Evolutionary conservation across 2,797 vertebrate genomes (phyloP).

Genomic region (Phylloscopus collybita): DNA sequence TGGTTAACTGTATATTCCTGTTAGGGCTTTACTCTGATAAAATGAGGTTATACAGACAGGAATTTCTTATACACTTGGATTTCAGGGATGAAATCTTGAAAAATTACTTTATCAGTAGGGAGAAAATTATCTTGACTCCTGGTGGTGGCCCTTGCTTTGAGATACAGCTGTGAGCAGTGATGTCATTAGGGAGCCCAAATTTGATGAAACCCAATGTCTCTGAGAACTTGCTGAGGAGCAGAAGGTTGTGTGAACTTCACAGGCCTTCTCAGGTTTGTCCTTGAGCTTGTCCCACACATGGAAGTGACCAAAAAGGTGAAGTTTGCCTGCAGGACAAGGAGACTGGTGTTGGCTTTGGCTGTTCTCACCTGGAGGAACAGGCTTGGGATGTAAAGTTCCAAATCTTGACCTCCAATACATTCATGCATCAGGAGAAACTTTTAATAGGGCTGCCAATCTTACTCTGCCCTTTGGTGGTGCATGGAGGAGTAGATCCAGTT

Average conservation of each 20-base stretch:
- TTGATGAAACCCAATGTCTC: neutral
- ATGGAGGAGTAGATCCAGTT: neutral
- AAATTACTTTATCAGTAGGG: neutral
- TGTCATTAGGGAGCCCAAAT: neutral
- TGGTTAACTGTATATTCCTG: conserved; percentile 84
- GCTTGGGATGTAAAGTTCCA: neutral
- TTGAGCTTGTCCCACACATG: neutral
- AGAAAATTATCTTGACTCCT: neutral
- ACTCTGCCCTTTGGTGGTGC: neutral
- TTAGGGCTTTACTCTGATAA: conserved; percentile 69
- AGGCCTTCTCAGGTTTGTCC: neutral
- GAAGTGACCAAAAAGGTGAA: neutral
- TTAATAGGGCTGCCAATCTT: rapidly evolving
- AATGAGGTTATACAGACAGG: conserved; percentile 34
- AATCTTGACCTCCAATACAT: neutral
- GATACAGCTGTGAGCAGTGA: neutral
- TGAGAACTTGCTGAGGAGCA: neutral
- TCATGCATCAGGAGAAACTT: neutral
- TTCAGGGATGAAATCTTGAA: conserved; percentile 1
- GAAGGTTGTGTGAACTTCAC: neutral
- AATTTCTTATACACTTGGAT: neutral
- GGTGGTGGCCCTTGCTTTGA: neutral
- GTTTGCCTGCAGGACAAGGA: neutral
- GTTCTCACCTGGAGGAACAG: neutral
- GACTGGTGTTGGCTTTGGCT: neutral